A percentile compares a stretch with the other conserved stretches of the same genome.
These are phyloP conservation scores for Pyrrhia umbra DNA, from an alignment of 2,888 invertebrate species.

Conservation along the genomic window DNA sequence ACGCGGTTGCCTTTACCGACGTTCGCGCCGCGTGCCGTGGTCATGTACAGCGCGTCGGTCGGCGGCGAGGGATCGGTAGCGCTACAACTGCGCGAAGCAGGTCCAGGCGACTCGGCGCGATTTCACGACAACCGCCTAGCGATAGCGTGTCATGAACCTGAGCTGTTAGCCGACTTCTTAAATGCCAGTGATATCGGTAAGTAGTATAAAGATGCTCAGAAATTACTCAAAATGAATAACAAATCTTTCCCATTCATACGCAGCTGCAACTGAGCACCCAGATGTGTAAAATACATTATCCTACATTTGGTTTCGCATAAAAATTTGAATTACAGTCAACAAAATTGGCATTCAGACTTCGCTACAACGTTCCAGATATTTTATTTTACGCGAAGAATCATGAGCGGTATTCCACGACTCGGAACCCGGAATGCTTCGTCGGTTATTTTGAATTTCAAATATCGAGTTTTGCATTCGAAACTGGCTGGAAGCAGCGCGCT, in stretches of 20 bases:
- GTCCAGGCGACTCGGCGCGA: constrained; percentile 80
- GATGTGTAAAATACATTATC: constrained; percentile 48
- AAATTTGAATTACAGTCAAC: constrained; percentile 69
- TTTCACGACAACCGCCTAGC: constrained; percentile 92
- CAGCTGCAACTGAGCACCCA: constrained; percentile 33
- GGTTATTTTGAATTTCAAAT: constrained; percentile 89
- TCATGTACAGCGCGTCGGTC: constrained; percentile 92
- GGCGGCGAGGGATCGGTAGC: constrained; percentile 91
- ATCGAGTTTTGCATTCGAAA: constrained; percentile 87
- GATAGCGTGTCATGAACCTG: constrained; percentile 94
- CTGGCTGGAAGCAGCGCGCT: constrained; percentile 78
- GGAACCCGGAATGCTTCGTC: constrained; percentile 71
- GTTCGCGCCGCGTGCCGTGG: constrained; percentile 91
- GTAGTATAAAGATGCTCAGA: constrained; percentile 39
- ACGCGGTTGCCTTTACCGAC: constrained; percentile 87
- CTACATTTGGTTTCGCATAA: constrained; percentile 55
- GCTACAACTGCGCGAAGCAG: constrained; percentile 91
- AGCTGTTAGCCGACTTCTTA: constrained; percentile 93
- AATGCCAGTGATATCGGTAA: constrained; percentile 91
- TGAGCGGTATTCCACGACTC: constrained; percentile 73
- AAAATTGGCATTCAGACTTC: constrained; percentile 81
- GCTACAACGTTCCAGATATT: constrained; percentile 77
- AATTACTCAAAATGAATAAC: not conserved
- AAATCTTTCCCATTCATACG: constrained; percentile 1
- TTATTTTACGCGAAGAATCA: constrained; percentile 83